Percentiles rank a stretch among this genome's conserved stretches.
phyloP scores from a whole-genome alignment of 2,888 invertebrate species.

The Lapara coniferarum region DNA sequence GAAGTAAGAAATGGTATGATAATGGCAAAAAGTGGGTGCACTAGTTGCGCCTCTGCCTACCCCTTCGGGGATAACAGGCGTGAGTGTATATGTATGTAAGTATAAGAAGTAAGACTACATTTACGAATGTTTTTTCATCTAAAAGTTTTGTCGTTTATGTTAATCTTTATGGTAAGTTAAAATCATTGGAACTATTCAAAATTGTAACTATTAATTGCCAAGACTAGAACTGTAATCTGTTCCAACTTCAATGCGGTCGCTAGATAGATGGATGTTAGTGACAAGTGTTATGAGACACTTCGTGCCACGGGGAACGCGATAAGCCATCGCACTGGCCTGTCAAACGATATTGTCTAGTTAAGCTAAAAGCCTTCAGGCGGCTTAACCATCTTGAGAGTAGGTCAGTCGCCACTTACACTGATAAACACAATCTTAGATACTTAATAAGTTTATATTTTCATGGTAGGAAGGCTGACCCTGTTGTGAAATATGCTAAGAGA shows the following conservation, averaged over 20 bases:
- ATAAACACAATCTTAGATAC: slow-evolving; percentile 1
- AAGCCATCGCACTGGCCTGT: slow-evolving; percentile 17
- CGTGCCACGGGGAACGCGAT: slow-evolving; percentile 3
- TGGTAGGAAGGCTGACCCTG: not conserved
- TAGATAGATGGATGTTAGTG: slow-evolving; percentile 12
- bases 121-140: too few species aligned
- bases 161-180: too few species aligned
- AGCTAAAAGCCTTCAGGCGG: slow-evolving; percentile 17
- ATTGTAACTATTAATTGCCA: slow-evolving; percentile 1
- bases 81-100: too few species aligned
- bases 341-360: slow-evolving; percentile 17
- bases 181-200: not conserved
- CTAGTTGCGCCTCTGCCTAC: too few species aligned
- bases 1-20: too few species aligned
- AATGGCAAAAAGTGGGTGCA: too few species aligned
- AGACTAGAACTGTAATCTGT: slow-evolving; percentile 3
- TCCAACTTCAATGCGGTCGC: not conserved
- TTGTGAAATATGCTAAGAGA: not conserved
- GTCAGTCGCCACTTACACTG: slow-evolving; percentile 18
- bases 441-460: not conserved
- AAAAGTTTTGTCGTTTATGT: too few species aligned
- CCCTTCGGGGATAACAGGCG: too few species aligned
- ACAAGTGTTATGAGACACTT: slow-evolving; percentile 12
- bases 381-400: slow-evolving; percentile 15
- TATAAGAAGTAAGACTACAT: too few species aligned